These are phyloP conservation scores for Dinomys branickii DNA, from an alignment of 2,113 vertebrate species.

Conservation along the genomic window DNA sequence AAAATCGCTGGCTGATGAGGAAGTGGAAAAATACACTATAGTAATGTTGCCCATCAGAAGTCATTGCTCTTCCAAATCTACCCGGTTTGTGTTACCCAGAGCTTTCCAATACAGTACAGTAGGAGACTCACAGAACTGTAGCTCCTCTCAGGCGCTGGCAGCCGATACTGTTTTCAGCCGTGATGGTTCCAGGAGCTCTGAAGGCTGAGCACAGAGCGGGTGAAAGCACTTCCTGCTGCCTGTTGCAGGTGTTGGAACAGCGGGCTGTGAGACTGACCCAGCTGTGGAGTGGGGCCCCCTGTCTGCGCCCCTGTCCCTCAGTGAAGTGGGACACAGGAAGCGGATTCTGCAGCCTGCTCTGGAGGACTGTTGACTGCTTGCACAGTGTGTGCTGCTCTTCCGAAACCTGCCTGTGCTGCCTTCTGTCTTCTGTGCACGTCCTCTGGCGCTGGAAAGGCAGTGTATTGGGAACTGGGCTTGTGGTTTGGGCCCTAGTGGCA, in stretches of 20 bases:
- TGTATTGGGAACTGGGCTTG: background rate
- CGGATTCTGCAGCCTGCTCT: rapidly evolving
- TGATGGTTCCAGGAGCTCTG: background rate
- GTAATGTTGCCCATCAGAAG: background rate
- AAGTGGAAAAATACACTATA: background rate
- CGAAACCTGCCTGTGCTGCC: background rate
- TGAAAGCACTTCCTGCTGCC: background rate
- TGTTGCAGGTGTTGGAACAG: background rate
- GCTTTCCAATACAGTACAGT: background rate
- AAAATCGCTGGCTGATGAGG: background rate
- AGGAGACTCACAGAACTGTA: background rate
- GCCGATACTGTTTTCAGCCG: background rate
- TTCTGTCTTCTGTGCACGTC: background rate
- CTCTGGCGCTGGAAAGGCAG: background rate
- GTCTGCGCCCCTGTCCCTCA: background rate
- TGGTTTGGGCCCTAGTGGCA: background rate
- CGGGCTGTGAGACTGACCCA: background rate
- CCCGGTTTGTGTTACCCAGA: background rate
- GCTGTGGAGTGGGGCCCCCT: background rate
- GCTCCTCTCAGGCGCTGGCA: background rate
- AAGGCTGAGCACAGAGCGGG: background rate
- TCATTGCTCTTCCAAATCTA: background rate
- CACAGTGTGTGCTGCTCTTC: background rate
- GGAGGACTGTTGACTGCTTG: background rate
- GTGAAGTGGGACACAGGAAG: background rate